Evolutionary conservation across 2,888 invertebrate species (phyloP).

Genomic region (Drosophila ezoana): DNA sequence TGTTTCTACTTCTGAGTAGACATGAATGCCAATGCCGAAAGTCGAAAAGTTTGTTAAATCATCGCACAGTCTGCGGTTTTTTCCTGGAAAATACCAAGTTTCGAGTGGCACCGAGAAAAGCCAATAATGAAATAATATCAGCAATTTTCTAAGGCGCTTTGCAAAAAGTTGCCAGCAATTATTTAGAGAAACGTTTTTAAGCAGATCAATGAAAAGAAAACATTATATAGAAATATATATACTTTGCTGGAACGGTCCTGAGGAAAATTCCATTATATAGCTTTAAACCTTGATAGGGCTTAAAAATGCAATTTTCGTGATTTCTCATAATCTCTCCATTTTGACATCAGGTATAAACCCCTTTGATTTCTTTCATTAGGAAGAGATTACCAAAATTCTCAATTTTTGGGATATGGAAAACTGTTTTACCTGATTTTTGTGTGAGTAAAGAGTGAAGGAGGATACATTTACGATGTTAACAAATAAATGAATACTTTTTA

Average conservation of each 20-base stretch:
- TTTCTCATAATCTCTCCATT: no score
- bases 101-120: slow-evolving; percentile 26
- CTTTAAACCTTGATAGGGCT: no score
- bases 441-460: no score
- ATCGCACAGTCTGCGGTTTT: slow-evolving; percentile 13
- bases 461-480: no score
- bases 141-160: slow-evolving; percentile 19
- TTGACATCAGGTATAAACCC: no score
- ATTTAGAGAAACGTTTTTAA: not conserved
- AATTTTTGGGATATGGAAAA: no score
- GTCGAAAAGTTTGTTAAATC: slow-evolving; percentile 31
- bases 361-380: no score
- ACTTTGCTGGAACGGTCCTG: not conserved
- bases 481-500: no score
- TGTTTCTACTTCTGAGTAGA: slow-evolving; percentile 43
- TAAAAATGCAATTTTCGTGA: no score
- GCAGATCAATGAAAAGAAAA: slow-evolving; percentile 1
- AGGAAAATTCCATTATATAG: no score
- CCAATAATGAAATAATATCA: slow-evolving; percentile 60
- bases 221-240: not conserved
- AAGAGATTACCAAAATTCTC: no score
- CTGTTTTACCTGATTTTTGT: no score
- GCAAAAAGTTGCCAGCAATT: slow-evolving; percentile 4
- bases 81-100: slow-evolving; percentile 7
- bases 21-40: slow-evolving; percentile 46